phyloP scores from a whole-genome alignment of 2,113 vertebrate genomes.

The Phaethornis superciliosus region DNA sequence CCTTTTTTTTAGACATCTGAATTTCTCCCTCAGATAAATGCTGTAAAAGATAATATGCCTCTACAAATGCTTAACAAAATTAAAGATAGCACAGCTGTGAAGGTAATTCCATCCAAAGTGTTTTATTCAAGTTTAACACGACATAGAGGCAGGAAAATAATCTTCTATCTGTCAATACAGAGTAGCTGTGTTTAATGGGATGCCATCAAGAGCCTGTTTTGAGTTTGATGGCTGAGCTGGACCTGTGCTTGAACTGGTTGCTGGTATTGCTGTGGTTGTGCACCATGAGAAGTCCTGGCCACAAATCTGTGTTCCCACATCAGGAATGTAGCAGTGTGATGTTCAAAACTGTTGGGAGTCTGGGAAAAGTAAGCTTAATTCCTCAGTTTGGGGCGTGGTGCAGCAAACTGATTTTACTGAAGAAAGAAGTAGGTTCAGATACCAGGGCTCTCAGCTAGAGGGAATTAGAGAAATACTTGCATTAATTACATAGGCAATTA shows the following conservation, averaged over 20 bases:
- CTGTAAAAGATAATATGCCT: background rate
- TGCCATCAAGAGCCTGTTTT: background rate
- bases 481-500: background rate
- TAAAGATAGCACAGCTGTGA: background rate
- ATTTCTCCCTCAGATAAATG: background rate
- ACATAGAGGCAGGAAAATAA: background rate
- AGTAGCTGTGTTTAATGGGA: background rate
- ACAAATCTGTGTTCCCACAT: background rate
- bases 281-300: background rate
- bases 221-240: background rate
- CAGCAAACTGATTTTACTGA: background rate
- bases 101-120: background rate
- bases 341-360: background rate
- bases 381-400: background rate
- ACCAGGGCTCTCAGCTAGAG: background rate
- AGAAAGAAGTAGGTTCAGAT: background rate
- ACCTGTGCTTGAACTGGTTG: background rate
- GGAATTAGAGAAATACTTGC: background rate
- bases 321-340: fast-evolving
- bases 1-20: background rate
- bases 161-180: background rate
- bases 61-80: background rate
- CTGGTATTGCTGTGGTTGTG: background rate
- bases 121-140: constrained; percentile 34
- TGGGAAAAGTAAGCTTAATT: background rate